Percentiles rank a stretch among this genome's conserved stretches.
Conservation (phyloP, 1,140 invertebrate species). For the Plutomurus gul region DNA sequence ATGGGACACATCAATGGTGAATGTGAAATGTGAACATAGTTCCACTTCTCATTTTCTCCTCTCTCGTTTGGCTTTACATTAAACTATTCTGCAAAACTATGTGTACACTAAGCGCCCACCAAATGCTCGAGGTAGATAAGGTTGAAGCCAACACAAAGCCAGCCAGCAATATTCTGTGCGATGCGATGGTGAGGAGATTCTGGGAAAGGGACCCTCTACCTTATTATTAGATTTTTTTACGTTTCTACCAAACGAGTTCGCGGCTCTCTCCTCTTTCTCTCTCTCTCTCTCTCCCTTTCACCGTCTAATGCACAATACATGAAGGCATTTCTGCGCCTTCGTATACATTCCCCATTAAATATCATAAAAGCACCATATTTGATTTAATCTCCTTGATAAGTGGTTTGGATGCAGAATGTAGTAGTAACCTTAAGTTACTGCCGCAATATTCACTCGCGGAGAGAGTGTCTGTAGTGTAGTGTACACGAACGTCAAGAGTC, state of each 20-base stretch:
- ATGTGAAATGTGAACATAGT: constrained; percentile 11
- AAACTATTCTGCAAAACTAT: neutral
- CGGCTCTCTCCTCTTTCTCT: too few relatives aligned
- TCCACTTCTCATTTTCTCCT: neutral
- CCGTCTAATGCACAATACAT: neutral
- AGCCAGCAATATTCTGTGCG: neutral
- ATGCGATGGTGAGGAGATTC: neutral
- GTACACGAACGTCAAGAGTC: neutral
- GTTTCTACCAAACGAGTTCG: too few relatives aligned
- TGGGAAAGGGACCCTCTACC: too few relatives aligned
- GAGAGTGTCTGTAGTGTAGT: too few relatives aligned
- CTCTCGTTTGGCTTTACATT: neutral
- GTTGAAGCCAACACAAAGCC: neutral
- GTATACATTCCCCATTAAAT: neutral
- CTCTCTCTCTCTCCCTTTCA: too few relatives aligned
- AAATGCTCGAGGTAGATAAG: constrained; percentile 12
- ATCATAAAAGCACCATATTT: neutral
- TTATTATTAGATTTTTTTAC: too few relatives aligned
- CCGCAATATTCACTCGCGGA: neutral
- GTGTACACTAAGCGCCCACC: neutral
- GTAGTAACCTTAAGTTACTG: neutral
- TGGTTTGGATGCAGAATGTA: neutral
- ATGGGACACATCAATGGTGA: constrained; percentile 8
- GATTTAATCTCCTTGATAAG: neutral
- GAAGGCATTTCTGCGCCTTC: neutral